Base-by-base conservation (phyloP, 92 coral and sea anemone species). In the Bergia sp. region DNA sequence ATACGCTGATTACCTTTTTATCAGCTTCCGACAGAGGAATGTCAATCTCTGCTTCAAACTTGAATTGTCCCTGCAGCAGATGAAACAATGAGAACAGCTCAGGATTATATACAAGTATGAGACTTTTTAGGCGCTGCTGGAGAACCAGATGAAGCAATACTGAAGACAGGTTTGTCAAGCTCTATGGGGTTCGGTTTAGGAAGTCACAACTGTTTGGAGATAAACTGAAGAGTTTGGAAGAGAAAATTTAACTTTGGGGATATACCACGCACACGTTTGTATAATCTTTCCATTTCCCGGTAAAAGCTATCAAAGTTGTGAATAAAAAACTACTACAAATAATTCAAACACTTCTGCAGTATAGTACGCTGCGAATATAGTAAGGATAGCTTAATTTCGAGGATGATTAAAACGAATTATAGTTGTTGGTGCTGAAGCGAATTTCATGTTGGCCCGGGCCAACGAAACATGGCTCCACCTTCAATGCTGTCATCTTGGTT, bases 31-130 rank as follows among this genome's bases (percentile, higher is more conserved):
- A 90, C 29, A 96, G 92, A n/a, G 99, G 99, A 78, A 92, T 96
- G 81, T 96, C 99, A 71, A 96, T 92, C 92, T 96, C 99, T 72
- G 98, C 95, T 73, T 89, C 94, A 90, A 96, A 95, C 90, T 95
- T 95, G 89, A 95, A 96, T 87, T 96, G 98, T 37, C 96, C 96
- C 98, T 96, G 84, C 74, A 79, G 73, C 18, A 40, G 36, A 43
- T 36, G 29, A 72, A 49, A 85, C 58, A 81, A n/a, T 43, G 75
- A 64, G 5, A 47, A 43, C 39, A 86, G 38, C 16, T 64, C 11
- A 38, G 41, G 47, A 75, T 76, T 45, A 16, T 37, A 20, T 20
- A 9, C 38, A 53, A 15, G 58, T 53, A 11, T 53, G 41, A 44
- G 41, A 47, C 7, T 21, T 20, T 39, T 6, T 29, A 21, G 29